These are phyloP conservation scores for Pseudachorutes palmiensis DNA, from an alignment of 1,140 invertebrate genomes.

Conservation along the genomic window DNA sequence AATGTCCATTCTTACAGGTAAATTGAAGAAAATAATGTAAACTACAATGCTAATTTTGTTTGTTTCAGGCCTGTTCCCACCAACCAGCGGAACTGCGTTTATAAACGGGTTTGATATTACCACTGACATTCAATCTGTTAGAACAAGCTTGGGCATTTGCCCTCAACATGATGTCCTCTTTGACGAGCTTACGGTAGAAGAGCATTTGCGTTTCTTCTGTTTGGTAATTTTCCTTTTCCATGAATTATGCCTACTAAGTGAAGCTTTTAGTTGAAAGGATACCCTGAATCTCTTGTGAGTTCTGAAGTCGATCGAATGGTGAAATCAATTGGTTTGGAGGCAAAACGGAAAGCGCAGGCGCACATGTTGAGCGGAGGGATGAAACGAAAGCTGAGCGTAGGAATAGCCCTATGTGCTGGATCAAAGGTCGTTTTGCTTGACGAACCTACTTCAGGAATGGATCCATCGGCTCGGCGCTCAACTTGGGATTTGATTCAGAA, in stretches of 20 bases:
- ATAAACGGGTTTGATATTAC: conserved; percentile 57
- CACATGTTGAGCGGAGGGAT: conserved; percentile 75
- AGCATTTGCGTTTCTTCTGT: conserved; percentile 54
- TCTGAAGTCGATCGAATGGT: conserved; percentile 45
- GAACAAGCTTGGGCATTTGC: conserved; percentile 57
- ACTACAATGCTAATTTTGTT: conserved; percentile 32
- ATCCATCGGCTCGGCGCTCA: conserved; percentile 78
- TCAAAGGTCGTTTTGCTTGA: conserved; percentile 66
- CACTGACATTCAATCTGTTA: conserved; percentile 47
- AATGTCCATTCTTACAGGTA: conserved; percentile 74
- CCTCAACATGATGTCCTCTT: conserved; percentile 59
- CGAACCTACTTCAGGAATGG: conserved; percentile 75
- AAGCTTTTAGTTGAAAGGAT: conserved; percentile 57
- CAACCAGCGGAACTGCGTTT: conserved; percentile 54
- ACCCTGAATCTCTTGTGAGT: conserved; percentile 47
- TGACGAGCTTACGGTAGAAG: conserved; percentile 51
- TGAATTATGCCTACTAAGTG: too few relatives aligned
- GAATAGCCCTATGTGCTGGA: conserved; percentile 71
- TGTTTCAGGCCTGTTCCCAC: conserved; percentile 52
- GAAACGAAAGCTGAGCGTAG: conserved; percentile 75
- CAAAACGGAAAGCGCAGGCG: conserved; percentile 57
- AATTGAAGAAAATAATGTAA: too few relatives aligned
- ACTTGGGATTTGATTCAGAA: conserved; percentile 72
- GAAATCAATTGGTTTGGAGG: conserved; percentile 49
- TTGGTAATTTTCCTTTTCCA: background rate